Conservation (phyloP, 2,888 invertebrate genomes). For the Barypeithes pellucidus region DNA sequence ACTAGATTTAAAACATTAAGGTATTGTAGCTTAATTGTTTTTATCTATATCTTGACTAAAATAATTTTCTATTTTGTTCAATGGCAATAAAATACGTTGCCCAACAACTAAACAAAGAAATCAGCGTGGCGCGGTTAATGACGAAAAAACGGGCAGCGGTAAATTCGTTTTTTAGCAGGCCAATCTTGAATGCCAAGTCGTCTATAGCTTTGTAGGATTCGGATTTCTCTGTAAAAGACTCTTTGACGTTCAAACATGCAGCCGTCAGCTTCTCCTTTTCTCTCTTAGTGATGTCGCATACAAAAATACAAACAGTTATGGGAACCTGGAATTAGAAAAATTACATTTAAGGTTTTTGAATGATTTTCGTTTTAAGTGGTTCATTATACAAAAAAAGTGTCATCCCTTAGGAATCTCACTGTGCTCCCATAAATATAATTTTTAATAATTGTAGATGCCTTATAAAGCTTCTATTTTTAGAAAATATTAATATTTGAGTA, state of each 20-base stretch:
- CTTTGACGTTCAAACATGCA: not conserved
- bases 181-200: not conserved
- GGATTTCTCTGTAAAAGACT: not conserved
- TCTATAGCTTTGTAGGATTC: not conserved
- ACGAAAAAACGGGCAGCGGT: not conserved
- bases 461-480: too few species aligned
- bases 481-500: too few species aligned
- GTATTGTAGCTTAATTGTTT: too few species aligned
- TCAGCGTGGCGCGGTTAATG: not conserved
- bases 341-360: not conserved
- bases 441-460: too few species aligned
- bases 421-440: too few species aligned
- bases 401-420: too few species aligned
- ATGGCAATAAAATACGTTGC: constrained; percentile 8
- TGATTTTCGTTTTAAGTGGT: too few species aligned
- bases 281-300: not conserved
- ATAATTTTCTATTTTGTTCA: constrained; percentile 1
- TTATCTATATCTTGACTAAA: not conserved
- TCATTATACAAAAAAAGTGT: too few species aligned
- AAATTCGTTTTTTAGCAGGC: constrained; percentile 2
- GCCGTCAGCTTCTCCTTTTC: constrained; percentile 10
- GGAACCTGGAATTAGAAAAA: not conserved
- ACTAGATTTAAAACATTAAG: too few species aligned
- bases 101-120: not conserved
- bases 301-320: not conserved